Conservation (phyloP, 2,113 vertebrate genomes). For the Actenoides lindsayi region DNA sequence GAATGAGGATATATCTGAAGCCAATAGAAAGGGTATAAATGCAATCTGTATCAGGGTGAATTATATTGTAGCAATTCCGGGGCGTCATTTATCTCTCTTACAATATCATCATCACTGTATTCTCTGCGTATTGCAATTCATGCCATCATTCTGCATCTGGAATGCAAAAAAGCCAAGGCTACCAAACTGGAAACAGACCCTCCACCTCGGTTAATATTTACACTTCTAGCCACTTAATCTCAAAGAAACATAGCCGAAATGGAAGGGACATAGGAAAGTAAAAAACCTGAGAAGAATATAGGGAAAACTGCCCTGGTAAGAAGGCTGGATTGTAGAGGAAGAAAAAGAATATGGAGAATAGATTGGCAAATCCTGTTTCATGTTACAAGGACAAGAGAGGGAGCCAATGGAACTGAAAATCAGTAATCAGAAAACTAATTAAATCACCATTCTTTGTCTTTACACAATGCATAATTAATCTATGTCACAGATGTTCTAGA, state of each 20-base stretch:
- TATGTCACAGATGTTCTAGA: slow-evolving; percentile 64
- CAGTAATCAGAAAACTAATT: slow-evolving; percentile 63
- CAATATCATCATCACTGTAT: background rate
- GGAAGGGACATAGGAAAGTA: background rate
- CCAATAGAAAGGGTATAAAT: background rate
- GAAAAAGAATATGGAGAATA: background rate
- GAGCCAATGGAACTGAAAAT: slow-evolving; percentile 41
- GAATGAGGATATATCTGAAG: background rate
- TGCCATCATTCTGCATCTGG: slow-evolving; percentile 17
- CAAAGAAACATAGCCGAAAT: background rate
- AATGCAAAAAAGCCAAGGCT: background rate
- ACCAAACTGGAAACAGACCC: slow-evolving; percentile 1
- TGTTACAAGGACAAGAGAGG: slow-evolving; percentile 20
- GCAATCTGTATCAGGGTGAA: background rate
- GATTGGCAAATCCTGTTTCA: slow-evolving; percentile 14
- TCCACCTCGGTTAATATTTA: slow-evolving; percentile 49
- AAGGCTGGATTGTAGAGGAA: background rate
- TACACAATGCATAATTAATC: slow-evolving; percentile 59
- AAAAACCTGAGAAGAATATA: background rate
- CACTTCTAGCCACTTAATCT: slow-evolving; percentile 8
- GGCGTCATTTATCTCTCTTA: background rate
- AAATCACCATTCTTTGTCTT: slow-evolving; percentile 49
- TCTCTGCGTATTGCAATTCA: background rate
- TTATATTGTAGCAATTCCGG: background rate
- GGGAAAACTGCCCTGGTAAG: background rate